Base-by-base conservation (phyloP, 2,113 vertebrate genomes). In the Coturnix japonica region DNA sequence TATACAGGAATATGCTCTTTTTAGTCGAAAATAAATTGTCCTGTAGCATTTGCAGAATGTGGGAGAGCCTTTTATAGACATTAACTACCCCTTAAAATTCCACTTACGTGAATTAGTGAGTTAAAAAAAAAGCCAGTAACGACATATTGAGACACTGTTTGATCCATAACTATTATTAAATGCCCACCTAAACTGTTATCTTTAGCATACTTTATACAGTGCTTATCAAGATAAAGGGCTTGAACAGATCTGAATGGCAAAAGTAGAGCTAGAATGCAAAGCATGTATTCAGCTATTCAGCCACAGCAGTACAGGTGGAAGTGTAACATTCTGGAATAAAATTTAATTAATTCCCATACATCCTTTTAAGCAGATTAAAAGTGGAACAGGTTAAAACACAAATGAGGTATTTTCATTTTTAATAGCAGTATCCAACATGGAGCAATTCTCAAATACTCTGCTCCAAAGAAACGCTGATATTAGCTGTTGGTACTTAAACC, bases 11-110 rank as follows among this genome's bases (percentile, higher is more conserved):
- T 30, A 75, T 84, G 47, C 47, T 93, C 93, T 85, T 95, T 91
- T 92, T 76, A 87, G 85, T 76, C 46, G 35, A 69, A 96, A 95
- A 95, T 91, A 94, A 82, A 85, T 84, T 91, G 63, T 84, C 87
- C 53, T 5, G 21, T 82, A 94, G 81, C 81, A 92, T 89, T 92
- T 92, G 81, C 66, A 91, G 87, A 85, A 92, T 71, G 87, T 89
- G 49, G 84, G 87, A 89, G 67, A 95, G 54, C 30, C 5, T 81
- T 93, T 84, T 94, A 89, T 86, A 94, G 81, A 41, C 9, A 57
- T 17, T 61, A 92, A 75, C 41, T 94, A 92, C 73, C 77, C 74
- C 53, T 85, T 20, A 80, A 88, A 94, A 87, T 69, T 87, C 65
- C 57, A 64, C 71, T 94, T 86, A 30, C 44, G 75, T 23, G 73